Evolutionary conservation across 2,797 vertebrate genomes (phyloP).

Genomic region (Carcharodon carcharias): DNA sequence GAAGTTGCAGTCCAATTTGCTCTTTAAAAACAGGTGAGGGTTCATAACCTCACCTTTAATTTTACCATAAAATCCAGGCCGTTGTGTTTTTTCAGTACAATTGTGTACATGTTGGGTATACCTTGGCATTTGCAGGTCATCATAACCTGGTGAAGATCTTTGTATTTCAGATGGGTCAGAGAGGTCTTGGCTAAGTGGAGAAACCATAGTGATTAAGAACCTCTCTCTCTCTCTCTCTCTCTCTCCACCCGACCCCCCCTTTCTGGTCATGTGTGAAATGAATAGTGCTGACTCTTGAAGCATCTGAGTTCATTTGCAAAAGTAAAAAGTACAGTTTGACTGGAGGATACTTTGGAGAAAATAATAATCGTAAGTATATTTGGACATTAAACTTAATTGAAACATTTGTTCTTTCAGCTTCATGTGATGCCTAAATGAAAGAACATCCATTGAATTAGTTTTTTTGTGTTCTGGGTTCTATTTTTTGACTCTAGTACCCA

Average conservation of each 20-base stretch:
- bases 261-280: not conserved
- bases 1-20: not conserved
- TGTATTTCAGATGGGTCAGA: not conserved
- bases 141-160: not conserved
- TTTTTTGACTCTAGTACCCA: not conserved
- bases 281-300: not conserved
- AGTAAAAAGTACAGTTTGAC: not conserved
- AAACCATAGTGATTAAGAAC: not conserved
- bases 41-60: not conserved
- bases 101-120: not conserved
- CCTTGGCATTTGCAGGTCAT: not conserved
- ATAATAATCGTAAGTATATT: not conserved
- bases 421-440: not conserved
- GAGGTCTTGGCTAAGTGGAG: not conserved
- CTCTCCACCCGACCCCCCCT: no score
- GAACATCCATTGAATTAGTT: not conserved
- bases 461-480: not conserved
- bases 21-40: not conserved
- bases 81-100: not conserved
- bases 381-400: not conserved
- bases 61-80: not conserved
- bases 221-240: not conserved
- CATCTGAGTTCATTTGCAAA: not conserved
- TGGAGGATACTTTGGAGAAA: not conserved
- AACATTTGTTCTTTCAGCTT: not conserved